phyloP scores from a whole-genome alignment of 2,888 invertebrate species.

The Drosophila yooni region DNA sequence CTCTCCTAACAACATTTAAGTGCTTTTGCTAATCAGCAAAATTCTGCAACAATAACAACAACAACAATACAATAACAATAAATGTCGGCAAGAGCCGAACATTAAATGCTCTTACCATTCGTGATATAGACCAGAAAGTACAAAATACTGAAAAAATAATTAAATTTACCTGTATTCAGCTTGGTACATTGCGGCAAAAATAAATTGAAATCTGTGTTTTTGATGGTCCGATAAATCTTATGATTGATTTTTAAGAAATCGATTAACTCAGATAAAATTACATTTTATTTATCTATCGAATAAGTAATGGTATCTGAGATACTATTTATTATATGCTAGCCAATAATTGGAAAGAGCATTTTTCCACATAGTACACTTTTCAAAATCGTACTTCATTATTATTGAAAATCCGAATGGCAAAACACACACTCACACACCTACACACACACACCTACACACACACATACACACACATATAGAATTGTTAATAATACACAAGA shows the following conservation, averaged over 20 bases:
- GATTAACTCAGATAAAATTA: not conserved
- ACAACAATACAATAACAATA: constrained; percentile 6
- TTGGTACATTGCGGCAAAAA: not conserved
- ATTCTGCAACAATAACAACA: constrained; percentile 32
- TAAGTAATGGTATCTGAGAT: not conserved
- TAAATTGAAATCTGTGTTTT: not conserved
- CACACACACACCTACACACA: constrained; percentile 19
- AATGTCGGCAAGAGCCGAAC: constrained; percentile 37
- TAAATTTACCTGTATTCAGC: not conserved
- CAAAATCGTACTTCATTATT: constrained; percentile 42
- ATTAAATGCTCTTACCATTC: constrained; percentile 49
- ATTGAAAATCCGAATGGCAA: constrained; percentile 51
- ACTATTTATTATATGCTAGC: not conserved
- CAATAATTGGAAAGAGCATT: constrained; percentile 42
- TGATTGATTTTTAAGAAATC: not conserved
- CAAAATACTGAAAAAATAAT: not conserved
- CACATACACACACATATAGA: constrained; percentile 43
- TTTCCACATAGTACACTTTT: constrained; percentile 39
- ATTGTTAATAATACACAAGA: constrained; percentile 63
- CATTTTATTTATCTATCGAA: not conserved
- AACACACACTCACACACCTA: constrained; percentile 40
- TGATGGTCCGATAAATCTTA: not conserved
- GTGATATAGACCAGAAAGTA: not conserved
- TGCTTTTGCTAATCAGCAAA: constrained; percentile 57
- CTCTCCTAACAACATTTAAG: constrained; percentile 51